These are phyloP conservation scores for Campoplex capitator DNA, from an alignment of 2,888 invertebrate genomes.

Conservation along the genomic window DNA sequence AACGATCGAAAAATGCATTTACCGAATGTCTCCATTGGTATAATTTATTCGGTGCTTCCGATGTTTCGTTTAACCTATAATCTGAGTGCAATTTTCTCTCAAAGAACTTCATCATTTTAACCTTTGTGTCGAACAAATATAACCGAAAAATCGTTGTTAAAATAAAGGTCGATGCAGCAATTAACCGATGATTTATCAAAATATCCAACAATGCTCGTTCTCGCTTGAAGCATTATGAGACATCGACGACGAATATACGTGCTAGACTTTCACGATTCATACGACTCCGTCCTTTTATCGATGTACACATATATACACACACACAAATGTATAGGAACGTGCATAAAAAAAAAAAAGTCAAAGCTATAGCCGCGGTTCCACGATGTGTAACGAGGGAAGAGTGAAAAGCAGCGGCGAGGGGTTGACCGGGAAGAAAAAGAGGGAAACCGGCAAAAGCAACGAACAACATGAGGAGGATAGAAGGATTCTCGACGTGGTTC, in stretches of 20 bases:
- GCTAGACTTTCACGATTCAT: constrained; percentile 30
- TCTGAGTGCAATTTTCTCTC: not conserved
- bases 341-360: not conserved
- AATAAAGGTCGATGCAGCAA: not conserved
- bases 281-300: constrained; percentile 34
- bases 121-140: not conserved
- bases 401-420: constrained; percentile 11
- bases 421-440: constrained; percentile 33
- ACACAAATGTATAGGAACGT: not conserved
- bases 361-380: constrained; percentile 23
- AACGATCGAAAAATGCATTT: not conserved
- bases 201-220: not conserved
- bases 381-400: constrained; percentile 36
- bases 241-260: not conserved
- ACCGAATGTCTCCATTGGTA: not conserved
- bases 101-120: not conserved
- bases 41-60: not conserved
- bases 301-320: not conserved
- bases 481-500: constrained; percentile 70
- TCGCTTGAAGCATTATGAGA: not conserved
- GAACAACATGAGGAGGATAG: constrained; percentile 43
- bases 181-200: not conserved
- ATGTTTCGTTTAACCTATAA: not conserved
- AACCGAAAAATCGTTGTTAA: not conserved
- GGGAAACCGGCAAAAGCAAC: constrained; percentile 36